A percentile compares a stretch with the other conserved stretches of the same genome.
phyloP scores from a whole-genome alignment of 2,113 vertebrate genomes.

The Epinephelus lanceolatus region DNA sequence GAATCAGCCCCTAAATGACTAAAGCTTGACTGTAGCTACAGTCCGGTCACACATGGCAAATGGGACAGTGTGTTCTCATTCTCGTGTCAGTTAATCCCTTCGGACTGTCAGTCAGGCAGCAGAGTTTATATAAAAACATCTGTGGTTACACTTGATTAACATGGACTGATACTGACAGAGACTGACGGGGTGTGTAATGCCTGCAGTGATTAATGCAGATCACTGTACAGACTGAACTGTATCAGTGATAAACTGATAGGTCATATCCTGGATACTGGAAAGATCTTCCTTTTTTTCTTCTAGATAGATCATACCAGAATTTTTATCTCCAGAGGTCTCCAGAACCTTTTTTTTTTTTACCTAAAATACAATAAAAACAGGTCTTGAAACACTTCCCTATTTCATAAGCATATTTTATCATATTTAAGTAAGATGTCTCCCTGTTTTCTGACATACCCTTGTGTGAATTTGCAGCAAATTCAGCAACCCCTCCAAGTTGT shows the following conservation, averaged over 20 bases:
- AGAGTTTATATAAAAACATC: constrained; percentile 40
- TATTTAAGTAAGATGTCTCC: background rate
- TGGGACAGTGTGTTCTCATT: constrained; percentile 22
- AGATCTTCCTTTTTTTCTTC: background rate
- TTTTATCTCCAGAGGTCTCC: background rate
- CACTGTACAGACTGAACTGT: background rate
- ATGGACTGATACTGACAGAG: constrained; percentile 5
- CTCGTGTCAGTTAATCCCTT: constrained; percentile 35
- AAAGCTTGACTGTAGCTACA: constrained; percentile 4
- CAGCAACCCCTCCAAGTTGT: too few relatives aligned
- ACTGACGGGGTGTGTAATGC: background rate
- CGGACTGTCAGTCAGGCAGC: constrained; percentile 6
- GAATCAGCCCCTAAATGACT: too few relatives aligned
- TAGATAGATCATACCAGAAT: background rate
- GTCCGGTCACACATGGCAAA: constrained; percentile 5
- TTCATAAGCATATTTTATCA: background rate
- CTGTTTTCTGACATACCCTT: too few relatives aligned
- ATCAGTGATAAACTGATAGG: background rate
- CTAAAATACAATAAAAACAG: background rate
- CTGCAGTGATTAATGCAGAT: constrained; percentile 25
- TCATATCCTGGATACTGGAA: too few relatives aligned
- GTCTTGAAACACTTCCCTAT: background rate
- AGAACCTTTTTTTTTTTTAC: too few relatives aligned
- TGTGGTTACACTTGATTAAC: constrained; percentile 11
- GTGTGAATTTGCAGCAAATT: too few relatives aligned